Evolutionary conservation across 2,888 invertebrate genomes (phyloP), one percentile per base, ranked within the genome.

Genomic region (Cephus pygmeus): DNA sequence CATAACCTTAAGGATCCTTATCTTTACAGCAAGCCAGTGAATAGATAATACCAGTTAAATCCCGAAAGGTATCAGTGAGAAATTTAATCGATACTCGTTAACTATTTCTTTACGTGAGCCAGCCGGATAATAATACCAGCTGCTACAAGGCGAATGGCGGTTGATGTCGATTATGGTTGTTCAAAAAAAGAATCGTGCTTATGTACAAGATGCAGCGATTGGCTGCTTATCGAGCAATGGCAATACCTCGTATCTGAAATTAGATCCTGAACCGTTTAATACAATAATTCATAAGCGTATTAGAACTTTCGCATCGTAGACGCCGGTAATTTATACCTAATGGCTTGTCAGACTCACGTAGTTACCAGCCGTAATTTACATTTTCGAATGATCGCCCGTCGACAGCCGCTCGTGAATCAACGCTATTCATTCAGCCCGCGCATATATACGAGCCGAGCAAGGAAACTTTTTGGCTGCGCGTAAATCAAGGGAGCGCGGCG

Each of bases 351-450:
- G 33, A 9, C 31, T 71, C 71, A 9, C 34, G 71, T 71, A 31
- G 34, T 34, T 71, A 34, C 34, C 71, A 33, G 71, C 9, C 31
- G 31, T 71, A 71, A 71, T 71, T 71, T 71, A 71, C 71, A 23
- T 71, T 34, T 71, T 34, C 33, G 34, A 71, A 71, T 71, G 33
- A 71, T 23, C 23, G 6, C 56, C 56, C 56, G 9, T 56, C 56
- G 34, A 31, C 79, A 73, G 76, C 75, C 74, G 12, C 71, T 23
- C 74, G 73, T 75, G 80, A 80, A 81, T 80, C 78, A 77, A 74
- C 75, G 75, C 33, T 78, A 77, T 79, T 80, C 80, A 80, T 81
- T 77, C 80, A 75, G 56, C 80, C 33, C 80, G 76, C 35, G 33
- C 69, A 35, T 9, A 68, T 73, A 56, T 73, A 36, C 73, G 36